A percentile compares a stretch with the other conserved stretches of the same genome.
Conservation (phyloP, 2,113 vertebrate species). For the Calonectris borealis region DNA sequence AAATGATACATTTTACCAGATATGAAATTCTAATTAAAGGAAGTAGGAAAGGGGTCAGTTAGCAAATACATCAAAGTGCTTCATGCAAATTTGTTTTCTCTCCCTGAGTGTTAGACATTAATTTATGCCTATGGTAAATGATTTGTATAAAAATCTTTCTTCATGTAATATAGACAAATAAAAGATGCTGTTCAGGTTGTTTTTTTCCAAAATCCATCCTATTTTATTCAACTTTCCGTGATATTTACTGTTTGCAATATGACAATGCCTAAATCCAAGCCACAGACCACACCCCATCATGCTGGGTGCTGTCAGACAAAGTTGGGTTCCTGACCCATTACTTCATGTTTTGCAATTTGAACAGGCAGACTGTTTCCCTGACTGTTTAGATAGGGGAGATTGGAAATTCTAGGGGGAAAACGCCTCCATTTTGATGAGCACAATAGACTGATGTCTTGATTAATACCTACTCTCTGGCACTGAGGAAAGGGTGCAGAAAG, state of each 20-base stretch:
- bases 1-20: conserved; percentile 31
- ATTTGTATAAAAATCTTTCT: neutral
- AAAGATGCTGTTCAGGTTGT: neutral
- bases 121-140: neutral
- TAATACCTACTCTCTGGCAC: neutral
- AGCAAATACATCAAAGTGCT: conserved; percentile 10
- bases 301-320: neutral
- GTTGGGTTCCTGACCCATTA: neutral
- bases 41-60: conserved; percentile 14
- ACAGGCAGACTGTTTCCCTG: neutral
- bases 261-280: neutral
- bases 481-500: neutral
- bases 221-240: neutral
- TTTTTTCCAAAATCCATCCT: neutral
- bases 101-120: neutral
- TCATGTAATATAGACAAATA: neutral
- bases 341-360: neutral
- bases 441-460: neutral
- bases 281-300: neutral
- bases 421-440: neutral
- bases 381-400: neutral
- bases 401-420: neutral
- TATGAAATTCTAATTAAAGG: conserved; percentile 56
- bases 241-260: neutral
- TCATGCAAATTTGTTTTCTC: conserved; percentile 6